These are phyloP conservation scores for Alitta virens DNA, from an alignment of 2,888 invertebrate genomes.

Conservation along the genomic window DNA sequence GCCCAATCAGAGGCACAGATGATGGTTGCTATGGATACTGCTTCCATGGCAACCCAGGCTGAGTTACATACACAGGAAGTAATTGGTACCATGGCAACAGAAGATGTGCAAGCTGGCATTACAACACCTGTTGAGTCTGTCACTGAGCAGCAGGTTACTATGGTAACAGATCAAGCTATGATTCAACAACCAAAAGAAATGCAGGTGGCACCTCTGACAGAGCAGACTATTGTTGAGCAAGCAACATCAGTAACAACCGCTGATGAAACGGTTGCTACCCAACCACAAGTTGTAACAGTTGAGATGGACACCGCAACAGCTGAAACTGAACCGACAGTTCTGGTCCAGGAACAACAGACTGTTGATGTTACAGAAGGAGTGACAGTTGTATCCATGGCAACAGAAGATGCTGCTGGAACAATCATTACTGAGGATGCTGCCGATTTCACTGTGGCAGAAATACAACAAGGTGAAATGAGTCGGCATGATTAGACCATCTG, in stretches of 20 bases:
- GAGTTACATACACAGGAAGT: no score
- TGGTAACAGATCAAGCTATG: neutral
- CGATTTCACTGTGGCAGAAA: constrained; percentile 5
- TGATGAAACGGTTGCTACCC: neutral
- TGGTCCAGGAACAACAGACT: constrained; percentile 3
- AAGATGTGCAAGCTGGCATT: neutral
- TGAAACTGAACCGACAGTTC: neutral
- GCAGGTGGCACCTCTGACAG: neutral
- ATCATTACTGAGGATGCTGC: neutral
- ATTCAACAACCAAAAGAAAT: neutral
- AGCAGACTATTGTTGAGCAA: neutral
- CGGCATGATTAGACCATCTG: no score
- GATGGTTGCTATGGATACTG: neutral
- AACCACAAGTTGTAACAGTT: neutral
- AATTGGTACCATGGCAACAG: neutral
- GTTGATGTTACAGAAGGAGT: no score
- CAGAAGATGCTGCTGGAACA: neutral
- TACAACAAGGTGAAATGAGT: neutral
- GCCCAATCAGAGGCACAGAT: neutral
- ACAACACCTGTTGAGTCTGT: neutral
- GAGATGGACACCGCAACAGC: neutral
- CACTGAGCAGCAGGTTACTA: neutral
- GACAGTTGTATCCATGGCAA: no score
- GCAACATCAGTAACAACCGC: neutral
- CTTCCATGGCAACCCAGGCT: no score